These are phyloP conservation scores for Patella pellucida DNA, from an alignment of 2,888 invertebrate species.

Conservation along the genomic window DNA sequence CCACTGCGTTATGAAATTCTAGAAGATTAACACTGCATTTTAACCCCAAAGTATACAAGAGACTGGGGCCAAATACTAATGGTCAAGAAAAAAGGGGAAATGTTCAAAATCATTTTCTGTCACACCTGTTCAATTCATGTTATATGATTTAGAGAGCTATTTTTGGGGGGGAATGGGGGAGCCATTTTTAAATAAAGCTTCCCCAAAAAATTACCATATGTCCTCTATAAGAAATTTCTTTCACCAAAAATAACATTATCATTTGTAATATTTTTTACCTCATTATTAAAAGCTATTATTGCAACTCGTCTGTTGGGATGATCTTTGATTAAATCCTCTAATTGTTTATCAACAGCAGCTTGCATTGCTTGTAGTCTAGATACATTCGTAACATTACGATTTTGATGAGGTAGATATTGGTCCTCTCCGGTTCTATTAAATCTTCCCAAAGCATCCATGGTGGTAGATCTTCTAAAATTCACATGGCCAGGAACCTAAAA, in stretches of 20 bases:
- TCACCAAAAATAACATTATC: not conserved
- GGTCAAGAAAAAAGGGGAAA: no score
- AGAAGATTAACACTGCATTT: no score
- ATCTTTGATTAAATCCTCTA: conserved; percentile 60
- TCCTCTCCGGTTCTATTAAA: conserved; percentile 28
- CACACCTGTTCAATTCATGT: not conserved
- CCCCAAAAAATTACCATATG: not conserved
- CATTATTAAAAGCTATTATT: conserved; percentile 65
- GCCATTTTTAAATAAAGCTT: not conserved
- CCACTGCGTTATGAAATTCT: no score
- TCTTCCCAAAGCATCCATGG: not conserved
- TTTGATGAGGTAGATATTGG: conserved; percentile 60
- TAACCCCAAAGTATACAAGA: no score
- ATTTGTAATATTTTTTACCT: conserved; percentile 41
- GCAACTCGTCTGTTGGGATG: conserved; percentile 64
- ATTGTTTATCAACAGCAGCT: conserved; percentile 68
- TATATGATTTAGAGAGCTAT: not conserved
- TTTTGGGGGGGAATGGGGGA: not conserved
- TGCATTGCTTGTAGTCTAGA: conserved; percentile 67
- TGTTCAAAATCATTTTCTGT: no score
- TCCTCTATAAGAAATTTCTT: not conserved
- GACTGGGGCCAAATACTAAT: no score
- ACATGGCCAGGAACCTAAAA: not conserved
- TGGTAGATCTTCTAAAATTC: not conserved
- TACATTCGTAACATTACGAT: conserved; percentile 62